These are phyloP conservation scores for Malacoctenus gilli DNA, from an alignment of 2,797 vertebrate species.

Conservation along the genomic window DNA sequence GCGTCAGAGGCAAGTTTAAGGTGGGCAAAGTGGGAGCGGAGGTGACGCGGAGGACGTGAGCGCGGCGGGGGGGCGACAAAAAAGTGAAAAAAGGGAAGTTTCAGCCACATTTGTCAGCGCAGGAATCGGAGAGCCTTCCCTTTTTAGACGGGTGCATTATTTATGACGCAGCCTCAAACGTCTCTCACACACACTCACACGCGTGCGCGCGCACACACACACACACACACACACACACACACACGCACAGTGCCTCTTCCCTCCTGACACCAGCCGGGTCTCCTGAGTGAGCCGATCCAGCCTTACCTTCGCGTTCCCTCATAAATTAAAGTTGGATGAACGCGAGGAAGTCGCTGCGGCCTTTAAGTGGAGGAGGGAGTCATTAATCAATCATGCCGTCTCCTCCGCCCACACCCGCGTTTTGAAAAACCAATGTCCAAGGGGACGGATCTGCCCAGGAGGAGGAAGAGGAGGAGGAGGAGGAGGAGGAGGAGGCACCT, in stretches of 20 bases:
- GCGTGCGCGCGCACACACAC: not conserved
- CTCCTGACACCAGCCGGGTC: conserved; percentile 69
- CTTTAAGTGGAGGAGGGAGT: conserved; percentile 76
- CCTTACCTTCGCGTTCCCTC: conserved; percentile 75
- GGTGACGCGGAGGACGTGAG: too few species aligned
- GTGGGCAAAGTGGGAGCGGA: too few species aligned
- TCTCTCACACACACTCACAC: conserved; percentile 32
- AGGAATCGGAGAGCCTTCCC: conserved; percentile 73
- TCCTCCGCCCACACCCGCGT: conserved; percentile 61
- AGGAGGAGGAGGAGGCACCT: too few species aligned
- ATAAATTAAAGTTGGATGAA: conserved; percentile 80
- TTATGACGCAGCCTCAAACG: conserved; percentile 70
- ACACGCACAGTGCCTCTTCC: conserved; percentile 17
- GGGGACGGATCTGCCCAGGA: too few species aligned
- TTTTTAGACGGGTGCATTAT: conserved; percentile 77
- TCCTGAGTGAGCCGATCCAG: conserved; percentile 65
- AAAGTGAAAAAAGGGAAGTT: too few species aligned
- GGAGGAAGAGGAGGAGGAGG: too few species aligned
- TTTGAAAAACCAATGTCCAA: conserved; percentile 74
- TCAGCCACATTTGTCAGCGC: conserved; percentile 70
- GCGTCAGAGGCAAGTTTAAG: too few species aligned
- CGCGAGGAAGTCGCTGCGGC: conserved; percentile 62
- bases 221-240: conserved; percentile 19
- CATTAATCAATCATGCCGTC: conserved; percentile 83
- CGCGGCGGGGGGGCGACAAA: too few species aligned